Evolutionary conservation across 2,888 invertebrate species (phyloP).

Genomic region (Lathronympha strigana): DNA sequence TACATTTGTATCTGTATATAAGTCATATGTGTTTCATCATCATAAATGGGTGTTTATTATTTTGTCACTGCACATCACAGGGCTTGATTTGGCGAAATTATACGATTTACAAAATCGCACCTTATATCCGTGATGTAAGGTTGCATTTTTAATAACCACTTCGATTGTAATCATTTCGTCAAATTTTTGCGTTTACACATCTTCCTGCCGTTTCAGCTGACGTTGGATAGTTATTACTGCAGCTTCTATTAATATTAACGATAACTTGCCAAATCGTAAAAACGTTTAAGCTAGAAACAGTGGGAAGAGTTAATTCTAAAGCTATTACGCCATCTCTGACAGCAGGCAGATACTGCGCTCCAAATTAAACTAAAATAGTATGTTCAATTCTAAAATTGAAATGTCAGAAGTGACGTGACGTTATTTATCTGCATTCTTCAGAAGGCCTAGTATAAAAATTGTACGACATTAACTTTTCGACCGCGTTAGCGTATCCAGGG

Average conservation of each 20-base stretch:
- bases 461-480: too few relatives aligned
- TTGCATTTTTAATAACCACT: slow-evolving; percentile 2
- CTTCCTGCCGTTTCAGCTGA: slow-evolving; percentile 10
- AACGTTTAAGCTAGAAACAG: slow-evolving; percentile 2
- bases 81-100: not conserved
- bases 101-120: not conserved
- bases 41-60: slow-evolving; percentile 45
- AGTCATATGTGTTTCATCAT: slow-evolving; percentile 59
- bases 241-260: slow-evolving; percentile 11
- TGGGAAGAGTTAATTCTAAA: not conserved
- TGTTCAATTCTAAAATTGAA: too few relatives aligned
- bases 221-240: slow-evolving; percentile 20
- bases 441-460: too few relatives aligned
- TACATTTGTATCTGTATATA: slow-evolving; percentile 67
- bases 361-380: too few relatives aligned
- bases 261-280: slow-evolving; percentile 24
- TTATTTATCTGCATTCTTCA: too few relatives aligned
- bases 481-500: too few relatives aligned
- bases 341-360: too few relatives aligned
- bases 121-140: not conserved
- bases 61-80: not conserved
- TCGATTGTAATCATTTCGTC: not conserved
- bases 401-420: too few relatives aligned
- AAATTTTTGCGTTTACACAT: not conserved
- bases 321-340: too few relatives aligned